These are phyloP conservation scores for Karalla daura DNA, from an alignment of 2,797 vertebrate genomes.

Conservation along the genomic window DNA sequence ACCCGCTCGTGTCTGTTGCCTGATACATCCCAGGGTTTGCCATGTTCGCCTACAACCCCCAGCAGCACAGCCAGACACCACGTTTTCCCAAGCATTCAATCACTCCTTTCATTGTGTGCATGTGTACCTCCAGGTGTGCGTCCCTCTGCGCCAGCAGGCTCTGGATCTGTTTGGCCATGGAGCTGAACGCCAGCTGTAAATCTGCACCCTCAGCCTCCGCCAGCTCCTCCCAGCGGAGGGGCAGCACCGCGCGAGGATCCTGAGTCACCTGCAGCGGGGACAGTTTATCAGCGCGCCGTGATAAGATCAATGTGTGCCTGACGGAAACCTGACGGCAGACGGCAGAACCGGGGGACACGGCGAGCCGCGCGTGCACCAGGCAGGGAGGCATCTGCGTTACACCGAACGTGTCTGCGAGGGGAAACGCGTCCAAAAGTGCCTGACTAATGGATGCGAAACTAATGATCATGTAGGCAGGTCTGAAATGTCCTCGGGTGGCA, in stretches of 20 bases:
- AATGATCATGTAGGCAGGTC: constrained; percentile 58
- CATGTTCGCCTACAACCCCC: not conserved
- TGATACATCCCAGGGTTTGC: not conserved
- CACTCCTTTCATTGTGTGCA: not conserved
- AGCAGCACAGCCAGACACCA: not conserved
- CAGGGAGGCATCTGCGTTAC: constrained; percentile 12
- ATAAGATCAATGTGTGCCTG: constrained; percentile 35
- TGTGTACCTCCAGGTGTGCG: constrained; percentile 85
- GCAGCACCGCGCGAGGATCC: constrained; percentile 85
- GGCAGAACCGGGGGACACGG: constrained; percentile 26
- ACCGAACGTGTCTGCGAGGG: constrained; percentile 7
- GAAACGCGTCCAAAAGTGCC: constrained; percentile 30
- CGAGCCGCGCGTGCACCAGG: constrained; percentile 47
- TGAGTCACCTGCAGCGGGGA: constrained; percentile 87
- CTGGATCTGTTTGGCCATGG: constrained; percentile 84
- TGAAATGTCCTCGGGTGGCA: constrained; percentile 54
- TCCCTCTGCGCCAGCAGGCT: constrained; percentile 88
- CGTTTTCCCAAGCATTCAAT: not conserved
- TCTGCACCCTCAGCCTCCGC: constrained; percentile 78
- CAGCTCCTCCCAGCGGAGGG: constrained; percentile 86
- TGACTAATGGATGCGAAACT: constrained; percentile 57
- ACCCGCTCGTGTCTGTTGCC: not conserved
- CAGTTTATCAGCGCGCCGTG: constrained; percentile 29
- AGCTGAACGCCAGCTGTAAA: constrained; percentile 81
- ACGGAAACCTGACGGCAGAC: constrained; percentile 36